Base-by-base conservation (phyloP, 2,797 vertebrate genomes). In the Leptodactylus fallax region DNA sequence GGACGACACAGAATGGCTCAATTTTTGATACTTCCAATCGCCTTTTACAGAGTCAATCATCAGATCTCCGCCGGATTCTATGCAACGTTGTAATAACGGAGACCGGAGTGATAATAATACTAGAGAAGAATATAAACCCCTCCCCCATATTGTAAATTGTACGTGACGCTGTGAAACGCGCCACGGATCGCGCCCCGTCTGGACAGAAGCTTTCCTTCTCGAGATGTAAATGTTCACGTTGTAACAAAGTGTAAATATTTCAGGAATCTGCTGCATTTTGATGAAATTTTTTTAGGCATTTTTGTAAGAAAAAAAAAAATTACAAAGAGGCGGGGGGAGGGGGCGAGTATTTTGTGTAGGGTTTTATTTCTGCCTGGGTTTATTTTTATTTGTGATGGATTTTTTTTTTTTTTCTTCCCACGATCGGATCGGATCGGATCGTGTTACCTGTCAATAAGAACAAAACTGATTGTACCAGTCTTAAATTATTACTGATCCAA, bases 401-500 rank as follows among this genome's bases (percentile, higher is more conserved):
- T 95, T 71, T 91, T 91, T 91, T 94, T 95, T 45, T 91, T 91
- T 91, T 94, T 95, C 17, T 91, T 91, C 91, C 92, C 87, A 86
- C 92, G 94, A 93, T 95, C 94, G 93, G 92, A 94, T 93, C 94
- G 93, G 92, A 94, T 93, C 58, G 95, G 94, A 95, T 93, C 93
- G 93, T 91, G 92, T 91, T 89, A 92, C 90, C 72, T 90, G 91
- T 94, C 93, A 95, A 92, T 91, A 93, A 96, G 92, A 96, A 96
- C 94, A 95, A 97, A 82, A 96, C 93, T 97, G 96, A 97, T 97
- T 98, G 97, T 98, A 97, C 95, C 96, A 95, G 97, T 98, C 97
- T 98, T 99, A 99, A 99, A 96, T 99, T 99, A 99, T 99, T 97
- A 97, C 97, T 96, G 96, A 97, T 96, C 96, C 95, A 99, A 99